Conservation (phyloP, 2,797 vertebrate species). For the Serranus cabrilla region DNA sequence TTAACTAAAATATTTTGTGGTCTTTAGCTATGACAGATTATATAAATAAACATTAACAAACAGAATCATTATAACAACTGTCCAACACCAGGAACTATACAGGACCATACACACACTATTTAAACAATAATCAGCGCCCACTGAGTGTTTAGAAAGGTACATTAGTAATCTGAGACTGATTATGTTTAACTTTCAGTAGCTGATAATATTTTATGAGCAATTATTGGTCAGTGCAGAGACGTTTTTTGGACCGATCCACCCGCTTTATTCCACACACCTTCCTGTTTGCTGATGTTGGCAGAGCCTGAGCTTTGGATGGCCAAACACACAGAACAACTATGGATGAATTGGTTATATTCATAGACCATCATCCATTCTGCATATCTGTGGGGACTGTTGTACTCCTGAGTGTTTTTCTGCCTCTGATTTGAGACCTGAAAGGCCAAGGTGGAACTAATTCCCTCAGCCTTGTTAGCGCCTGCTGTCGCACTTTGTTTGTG, state of each 20-base stretch:
- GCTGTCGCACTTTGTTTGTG: slow-evolving; percentile 80
- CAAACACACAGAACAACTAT: slow-evolving; percentile 17
- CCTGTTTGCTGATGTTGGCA: slow-evolving; percentile 29
- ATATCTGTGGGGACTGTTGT: slow-evolving; percentile 31
- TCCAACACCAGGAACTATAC: slow-evolving; percentile 23
- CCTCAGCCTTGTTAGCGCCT: slow-evolving; percentile 75
- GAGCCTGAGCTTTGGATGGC: slow-evolving; percentile 7
- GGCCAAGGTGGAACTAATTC: slow-evolving; percentile 76
- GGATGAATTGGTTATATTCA: slow-evolving; percentile 21
- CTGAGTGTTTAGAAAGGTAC: slow-evolving; percentile 30
- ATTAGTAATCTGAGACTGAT: slow-evolving; percentile 44
- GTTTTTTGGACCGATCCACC: slow-evolving; percentile 2
- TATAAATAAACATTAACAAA: slow-evolving; percentile 37
- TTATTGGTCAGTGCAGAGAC: slow-evolving; percentile 24
- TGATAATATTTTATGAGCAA: slow-evolving; percentile 48
- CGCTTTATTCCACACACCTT: slow-evolving; percentile 18
- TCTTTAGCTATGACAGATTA: slow-evolving; percentile 7
- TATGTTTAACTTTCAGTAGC: slow-evolving; percentile 52
- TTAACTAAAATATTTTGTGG: slow-evolving; percentile 19
- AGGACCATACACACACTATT: slow-evolving; percentile 11
- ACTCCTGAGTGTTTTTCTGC: slow-evolving; percentile 47
- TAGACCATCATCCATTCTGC: slow-evolving; percentile 27
- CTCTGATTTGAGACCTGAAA: slow-evolving; percentile 73
- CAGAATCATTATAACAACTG: slow-evolving; percentile 30
- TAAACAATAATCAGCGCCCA: slow-evolving; percentile 53